These are phyloP conservation scores for Cephalopterus ornatus DNA, from an alignment of 2,113 vertebrate genomes.

Conservation along the genomic window DNA sequence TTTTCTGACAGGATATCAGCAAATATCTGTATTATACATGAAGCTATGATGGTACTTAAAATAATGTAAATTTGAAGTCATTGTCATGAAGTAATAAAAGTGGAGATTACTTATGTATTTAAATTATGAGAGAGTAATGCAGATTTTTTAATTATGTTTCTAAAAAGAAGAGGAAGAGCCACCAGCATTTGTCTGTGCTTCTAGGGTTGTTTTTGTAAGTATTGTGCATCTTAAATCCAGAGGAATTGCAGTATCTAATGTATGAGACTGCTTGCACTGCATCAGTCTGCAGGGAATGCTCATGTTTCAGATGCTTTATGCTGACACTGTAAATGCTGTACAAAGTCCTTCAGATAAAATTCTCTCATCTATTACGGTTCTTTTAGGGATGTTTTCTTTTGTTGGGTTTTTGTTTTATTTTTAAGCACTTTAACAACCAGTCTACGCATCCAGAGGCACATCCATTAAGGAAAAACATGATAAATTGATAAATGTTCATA, in stretches of 20 bases:
- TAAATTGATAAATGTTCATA: neutral
- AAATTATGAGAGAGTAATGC: conserved; percentile 79
- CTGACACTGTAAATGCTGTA: conserved; percentile 66
- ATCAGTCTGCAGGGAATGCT: conserved; percentile 50
- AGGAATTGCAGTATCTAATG: conserved; percentile 40
- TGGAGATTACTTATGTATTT: conserved; percentile 90
- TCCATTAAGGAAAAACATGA: neutral
- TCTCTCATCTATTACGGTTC: neutral
- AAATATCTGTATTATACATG: conserved; percentile 94
- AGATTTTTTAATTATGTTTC: conserved; percentile 78
- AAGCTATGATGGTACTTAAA: conserved; percentile 86
- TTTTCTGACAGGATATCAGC: conserved; percentile 80
- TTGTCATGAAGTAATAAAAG: conserved; percentile 96
- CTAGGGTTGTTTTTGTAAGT: conserved; percentile 73
- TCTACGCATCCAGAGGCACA: neutral
- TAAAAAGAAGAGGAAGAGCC: conserved; percentile 78
- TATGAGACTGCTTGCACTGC: conserved; percentile 51
- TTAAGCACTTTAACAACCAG: conserved; percentile 56
- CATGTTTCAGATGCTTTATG: conserved; percentile 60
- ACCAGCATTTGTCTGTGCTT: conserved; percentile 83
- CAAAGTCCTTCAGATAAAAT: conserved; percentile 56
- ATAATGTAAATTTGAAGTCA: conserved; percentile 96
- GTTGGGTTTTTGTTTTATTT: conserved; percentile 8
- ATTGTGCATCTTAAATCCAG: conserved; percentile 51
- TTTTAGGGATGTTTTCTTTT: conserved; percentile 18